These are phyloP conservation scores for Distichodus sexfasciatus DNA, from an alignment of 2,797 vertebrate genomes.

Conservation along the genomic window DNA sequence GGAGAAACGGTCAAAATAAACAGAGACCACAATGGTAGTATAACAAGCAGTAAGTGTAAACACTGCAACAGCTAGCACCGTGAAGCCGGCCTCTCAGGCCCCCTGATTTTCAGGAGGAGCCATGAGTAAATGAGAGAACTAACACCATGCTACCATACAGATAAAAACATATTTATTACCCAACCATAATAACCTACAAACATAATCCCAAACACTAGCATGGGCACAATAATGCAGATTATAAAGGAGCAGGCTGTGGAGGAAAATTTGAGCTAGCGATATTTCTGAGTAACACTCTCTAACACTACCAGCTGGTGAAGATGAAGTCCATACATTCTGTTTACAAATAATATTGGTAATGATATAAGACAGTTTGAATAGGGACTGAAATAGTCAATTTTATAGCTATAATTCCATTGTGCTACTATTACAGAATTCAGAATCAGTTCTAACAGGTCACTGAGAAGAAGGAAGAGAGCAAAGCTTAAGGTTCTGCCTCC, in stretches of 20 bases:
- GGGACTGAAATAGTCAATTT: accelerated
- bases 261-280: not conserved
- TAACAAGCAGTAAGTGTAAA: too few species aligned
- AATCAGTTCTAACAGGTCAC: slow-evolving; percentile 13
- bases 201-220: too few species aligned
- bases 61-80: too few species aligned
- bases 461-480: slow-evolving; percentile 9
- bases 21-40: too few species aligned
- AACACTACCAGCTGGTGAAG: not conserved
- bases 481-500: not conserved
- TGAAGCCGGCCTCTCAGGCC: too few species aligned
- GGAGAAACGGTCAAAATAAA: too few species aligned
- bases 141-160: not conserved
- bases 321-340: not conserved
- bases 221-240: not conserved
- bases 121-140: not conserved
- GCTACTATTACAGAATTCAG: not conserved
- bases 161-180: not conserved
- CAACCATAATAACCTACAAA: too few species aligned
- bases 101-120: too few species aligned
- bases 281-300: not conserved
- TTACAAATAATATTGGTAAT: not conserved
- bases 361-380: not conserved
- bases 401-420: too few species aligned
- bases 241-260: not conserved